Conservation (phyloP, 2,113 vertebrate species). For the Lanius collurio region DNA sequence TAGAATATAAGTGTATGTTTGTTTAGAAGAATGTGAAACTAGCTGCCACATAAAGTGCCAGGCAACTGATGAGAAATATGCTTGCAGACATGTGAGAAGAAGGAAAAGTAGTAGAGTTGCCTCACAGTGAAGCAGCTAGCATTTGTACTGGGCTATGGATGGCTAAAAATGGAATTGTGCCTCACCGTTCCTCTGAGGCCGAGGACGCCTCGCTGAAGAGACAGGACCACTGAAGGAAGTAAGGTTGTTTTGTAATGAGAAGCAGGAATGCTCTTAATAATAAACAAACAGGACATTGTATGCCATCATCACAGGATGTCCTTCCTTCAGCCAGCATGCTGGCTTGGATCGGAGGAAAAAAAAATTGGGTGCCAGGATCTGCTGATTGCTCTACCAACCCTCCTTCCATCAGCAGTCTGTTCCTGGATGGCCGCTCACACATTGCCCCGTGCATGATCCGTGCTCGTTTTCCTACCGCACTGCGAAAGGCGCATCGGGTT, state of each 20-base stretch:
- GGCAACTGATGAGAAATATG: slow-evolving; percentile 19
- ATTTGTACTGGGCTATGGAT: background rate
- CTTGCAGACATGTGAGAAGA: slow-evolving; percentile 14
- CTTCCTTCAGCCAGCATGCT: slow-evolving; percentile 81
- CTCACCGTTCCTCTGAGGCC: slow-evolving; percentile 63
- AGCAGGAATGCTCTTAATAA: slow-evolving; percentile 84
- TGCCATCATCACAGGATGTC: slow-evolving; percentile 92
- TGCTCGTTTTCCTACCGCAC: background rate
- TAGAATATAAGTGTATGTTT: background rate
- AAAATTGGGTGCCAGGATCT: slow-evolving; percentile 11
- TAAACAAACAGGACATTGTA: slow-evolving; percentile 88
- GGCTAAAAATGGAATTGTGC: slow-evolving; percentile 73
- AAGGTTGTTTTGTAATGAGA: slow-evolving; percentile 84
- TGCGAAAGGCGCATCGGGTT: background rate
- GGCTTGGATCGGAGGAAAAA: slow-evolving; percentile 52
- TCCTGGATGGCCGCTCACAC: background rate
- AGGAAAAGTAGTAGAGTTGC: slow-evolving; percentile 53
- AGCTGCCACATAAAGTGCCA: background rate
- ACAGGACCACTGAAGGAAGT: slow-evolving; percentile 78
- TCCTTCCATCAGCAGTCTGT: background rate
- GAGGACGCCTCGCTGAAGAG: slow-evolving; percentile 65
- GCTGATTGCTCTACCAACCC: slow-evolving; percentile 16
- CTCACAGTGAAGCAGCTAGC: background rate
- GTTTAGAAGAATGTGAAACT: slow-evolving; percentile 41
- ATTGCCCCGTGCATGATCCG: background rate